Percentiles rank a stretch among this genome's conserved stretches.
These are phyloP conservation scores for Melanostoma mellinum DNA, from an alignment of 2,888 invertebrate genomes.

Conservation along the genomic window DNA sequence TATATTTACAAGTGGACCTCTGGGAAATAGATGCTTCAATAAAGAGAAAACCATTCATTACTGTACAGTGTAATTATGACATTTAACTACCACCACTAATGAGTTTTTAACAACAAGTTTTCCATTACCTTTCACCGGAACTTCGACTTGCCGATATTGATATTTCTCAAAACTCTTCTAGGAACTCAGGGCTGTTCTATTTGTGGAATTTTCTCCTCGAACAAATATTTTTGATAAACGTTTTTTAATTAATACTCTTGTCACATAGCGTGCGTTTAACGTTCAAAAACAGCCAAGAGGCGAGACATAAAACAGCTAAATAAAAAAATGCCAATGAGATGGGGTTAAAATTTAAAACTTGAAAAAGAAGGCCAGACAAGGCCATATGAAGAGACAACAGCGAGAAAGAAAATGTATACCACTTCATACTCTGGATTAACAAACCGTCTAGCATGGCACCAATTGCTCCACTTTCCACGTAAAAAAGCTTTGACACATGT, in stretches of 20 bases:
- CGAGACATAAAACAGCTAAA: background rate
- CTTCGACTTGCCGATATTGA: too few species aligned
- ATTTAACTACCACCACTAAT: conserved; percentile 12
- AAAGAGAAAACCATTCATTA: background rate
- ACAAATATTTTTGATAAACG: conserved; percentile 23
- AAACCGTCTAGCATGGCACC: conserved; percentile 10
- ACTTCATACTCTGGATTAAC: conserved; percentile 15
- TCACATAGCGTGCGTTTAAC: conserved; percentile 50
- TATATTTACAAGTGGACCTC: background rate
- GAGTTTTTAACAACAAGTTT: conserved; percentile 7
- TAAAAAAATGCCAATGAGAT: too few species aligned
- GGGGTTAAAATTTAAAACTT: too few species aligned
- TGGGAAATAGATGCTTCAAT: conserved; percentile 7
- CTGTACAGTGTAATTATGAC: conserved; percentile 14
- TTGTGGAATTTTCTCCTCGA: background rate
- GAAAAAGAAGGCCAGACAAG: too few species aligned
- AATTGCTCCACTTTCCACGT: conserved; percentile 30
- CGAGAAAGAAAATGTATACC: too few species aligned
- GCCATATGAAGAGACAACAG: too few species aligned
- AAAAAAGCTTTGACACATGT: conserved; percentile 24
- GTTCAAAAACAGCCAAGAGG: conserved; percentile 17
- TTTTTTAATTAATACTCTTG: conserved; percentile 54
- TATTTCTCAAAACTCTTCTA: too few species aligned
- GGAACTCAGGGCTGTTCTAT: background rate
- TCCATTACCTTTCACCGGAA: too few species aligned